Conservation (phyloP, 2,888 invertebrate genomes). For the Synanthedon myopaeformis region DNA sequence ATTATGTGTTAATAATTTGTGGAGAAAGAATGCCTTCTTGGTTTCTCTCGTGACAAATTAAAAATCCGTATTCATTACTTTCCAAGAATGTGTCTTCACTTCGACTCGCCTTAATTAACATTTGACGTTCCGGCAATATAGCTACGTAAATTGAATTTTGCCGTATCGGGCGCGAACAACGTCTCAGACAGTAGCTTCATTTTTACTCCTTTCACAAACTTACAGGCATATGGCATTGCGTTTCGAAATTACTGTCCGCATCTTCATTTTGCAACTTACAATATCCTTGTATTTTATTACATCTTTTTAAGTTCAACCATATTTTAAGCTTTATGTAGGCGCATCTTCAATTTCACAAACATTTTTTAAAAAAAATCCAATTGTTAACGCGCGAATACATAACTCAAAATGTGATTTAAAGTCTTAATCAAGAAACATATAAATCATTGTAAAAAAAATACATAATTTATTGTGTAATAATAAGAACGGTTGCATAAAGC, state of each 20-base stretch:
- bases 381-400: slow-evolving; percentile 15
- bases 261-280: slow-evolving; percentile 20
- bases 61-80: slow-evolving; percentile 35
- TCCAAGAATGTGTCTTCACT: slow-evolving; percentile 27
- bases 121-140: slow-evolving; percentile 20
- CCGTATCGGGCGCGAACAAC: slow-evolving; percentile 33
- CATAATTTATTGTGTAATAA: neutral
- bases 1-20: slow-evolving; percentile 69
- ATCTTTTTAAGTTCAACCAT: neutral
- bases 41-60: slow-evolving; percentile 40
- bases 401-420: slow-evolving; percentile 1
- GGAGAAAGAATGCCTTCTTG: slow-evolving; percentile 42
- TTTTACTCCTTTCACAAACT: slow-evolving; percentile 8
- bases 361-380: slow-evolving; percentile 23
- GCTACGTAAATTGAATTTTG: slow-evolving; percentile 28
- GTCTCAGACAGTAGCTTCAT: slow-evolving; percentile 34
- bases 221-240: slow-evolving; percentile 19
- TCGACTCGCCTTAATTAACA: slow-evolving; percentile 15
- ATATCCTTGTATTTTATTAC: slow-evolving; percentile 14
- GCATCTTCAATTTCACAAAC: slow-evolving; percentile 8
- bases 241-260: slow-evolving; percentile 25
- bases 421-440: neutral
- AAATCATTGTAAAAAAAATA: neutral
- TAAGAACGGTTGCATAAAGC: neutral
- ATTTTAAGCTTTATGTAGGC: neutral